Conservation (phyloP, 2,888 invertebrate species). For the Corbicula japonica region DNA sequence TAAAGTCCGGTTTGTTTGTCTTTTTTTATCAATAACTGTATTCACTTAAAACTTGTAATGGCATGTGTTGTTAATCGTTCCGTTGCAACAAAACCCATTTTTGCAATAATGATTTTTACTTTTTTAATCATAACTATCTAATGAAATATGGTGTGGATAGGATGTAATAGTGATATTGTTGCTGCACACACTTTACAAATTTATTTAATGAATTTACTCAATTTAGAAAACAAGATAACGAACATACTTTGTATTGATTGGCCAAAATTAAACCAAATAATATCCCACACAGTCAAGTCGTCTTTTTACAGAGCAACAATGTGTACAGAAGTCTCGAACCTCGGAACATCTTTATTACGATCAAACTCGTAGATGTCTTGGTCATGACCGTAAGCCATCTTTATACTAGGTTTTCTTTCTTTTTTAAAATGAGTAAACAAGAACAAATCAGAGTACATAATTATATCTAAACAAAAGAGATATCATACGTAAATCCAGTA, state of each 20-base stretch:
- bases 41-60: not conserved
- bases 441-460: no score
- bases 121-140: not conserved
- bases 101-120: not conserved
- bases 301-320: slow-evolving; percentile 56
- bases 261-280: not conserved
- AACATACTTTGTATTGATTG: not conserved
- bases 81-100: not conserved
- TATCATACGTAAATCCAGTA: not conserved
- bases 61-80: not conserved
- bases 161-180: not conserved
- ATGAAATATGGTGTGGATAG: not conserved
- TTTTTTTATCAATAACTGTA: not conserved
- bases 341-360: slow-evolving; percentile 42
- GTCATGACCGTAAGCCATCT: slow-evolving; percentile 52
- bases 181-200: not conserved
- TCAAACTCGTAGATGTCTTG: slow-evolving; percentile 57
- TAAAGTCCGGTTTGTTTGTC: not conserved
- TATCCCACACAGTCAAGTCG: not conserved
- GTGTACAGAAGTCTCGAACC: slow-evolving; percentile 56
- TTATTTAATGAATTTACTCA: not conserved
- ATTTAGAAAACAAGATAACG: not conserved
- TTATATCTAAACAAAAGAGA: not conserved
- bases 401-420: not conserved
- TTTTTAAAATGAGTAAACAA: no score